These are phyloP conservation scores for Torymus aiolomorphi DNA, from an alignment of 2,888 invertebrate genomes.

Conservation along the genomic window DNA sequence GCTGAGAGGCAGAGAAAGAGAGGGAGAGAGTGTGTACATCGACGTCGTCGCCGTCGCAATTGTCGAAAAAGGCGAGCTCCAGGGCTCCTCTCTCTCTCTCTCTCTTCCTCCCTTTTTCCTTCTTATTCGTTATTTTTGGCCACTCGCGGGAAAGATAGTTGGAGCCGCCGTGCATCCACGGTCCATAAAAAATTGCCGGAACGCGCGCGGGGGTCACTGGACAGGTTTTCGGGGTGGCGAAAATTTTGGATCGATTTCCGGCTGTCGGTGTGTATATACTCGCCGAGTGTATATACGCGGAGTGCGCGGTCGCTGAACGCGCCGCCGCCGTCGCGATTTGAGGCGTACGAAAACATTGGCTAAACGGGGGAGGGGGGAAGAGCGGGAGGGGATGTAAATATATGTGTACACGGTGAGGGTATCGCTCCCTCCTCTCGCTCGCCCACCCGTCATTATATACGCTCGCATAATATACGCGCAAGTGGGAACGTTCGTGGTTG, in stretches of 20 bases:
- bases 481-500: too few species aligned
- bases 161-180: too few species aligned
- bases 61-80: conserved; percentile 24
- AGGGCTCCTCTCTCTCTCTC: background rate
- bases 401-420: background rate
- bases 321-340: conserved; percentile 12
- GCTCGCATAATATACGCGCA: too few species aligned
- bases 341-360: conserved; percentile 25
- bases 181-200: too few species aligned
- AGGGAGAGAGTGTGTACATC: too few species aligned
- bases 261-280: too few species aligned
- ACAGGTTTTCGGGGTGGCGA: background rate
- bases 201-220: background rate
- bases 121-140: background rate
- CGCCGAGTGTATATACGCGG: too few species aligned
- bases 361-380: too few species aligned
- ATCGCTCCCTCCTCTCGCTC: too few species aligned
- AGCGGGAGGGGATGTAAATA: conserved; percentile 3
- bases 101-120: background rate
- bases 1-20: too few species aligned
- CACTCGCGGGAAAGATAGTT: too few species aligned
- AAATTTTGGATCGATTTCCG: conserved; percentile 48
- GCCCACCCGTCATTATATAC: too few species aligned
- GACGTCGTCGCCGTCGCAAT: background rate
- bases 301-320: background rate